phyloP scores from a whole-genome alignment of 2,797 vertebrate species.

The Alauda arvensis region DNA sequence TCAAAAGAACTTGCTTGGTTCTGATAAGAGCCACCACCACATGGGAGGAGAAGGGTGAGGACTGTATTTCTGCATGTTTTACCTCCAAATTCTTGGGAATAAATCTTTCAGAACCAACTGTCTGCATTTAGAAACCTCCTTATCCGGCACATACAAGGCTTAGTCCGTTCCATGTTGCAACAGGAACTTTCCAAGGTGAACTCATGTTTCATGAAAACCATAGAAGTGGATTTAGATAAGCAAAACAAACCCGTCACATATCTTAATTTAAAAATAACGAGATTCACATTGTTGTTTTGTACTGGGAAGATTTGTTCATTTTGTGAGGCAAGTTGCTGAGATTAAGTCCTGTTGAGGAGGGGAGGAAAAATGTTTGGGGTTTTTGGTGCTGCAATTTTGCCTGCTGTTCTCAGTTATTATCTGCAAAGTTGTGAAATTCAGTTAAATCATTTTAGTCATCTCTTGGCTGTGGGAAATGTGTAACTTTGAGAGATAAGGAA shows the following conservation, averaged over 20 bases:
- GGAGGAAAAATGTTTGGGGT: neutral
- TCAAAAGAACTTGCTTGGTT: neutral
- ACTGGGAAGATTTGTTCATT: neutral
- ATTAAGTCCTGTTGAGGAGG: neutral
- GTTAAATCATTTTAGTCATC: slow-evolving; percentile 13
- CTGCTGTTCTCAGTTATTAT: slow-evolving; percentile 24
- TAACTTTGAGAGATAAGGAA: neutral
- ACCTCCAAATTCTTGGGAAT: neutral
- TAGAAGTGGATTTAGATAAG: neutral
- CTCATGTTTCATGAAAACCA: neutral
- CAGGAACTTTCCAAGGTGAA: accelerated
- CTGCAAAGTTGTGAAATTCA: slow-evolving; percentile 25
- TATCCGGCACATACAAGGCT: neutral
- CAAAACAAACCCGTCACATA: neutral
- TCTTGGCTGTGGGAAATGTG: slow-evolving; percentile 2
- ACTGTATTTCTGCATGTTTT: neutral
- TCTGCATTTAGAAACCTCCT: neutral
- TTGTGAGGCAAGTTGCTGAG: neutral
- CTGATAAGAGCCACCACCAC: neutral
- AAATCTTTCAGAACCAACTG: neutral
- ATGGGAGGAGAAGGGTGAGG: neutral
- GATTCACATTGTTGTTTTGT: neutral
- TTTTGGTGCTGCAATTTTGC: neutral
- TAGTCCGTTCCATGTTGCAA: accelerated
- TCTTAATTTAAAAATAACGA: neutral